These are phyloP conservation scores for Fabriciana adippe DNA, from an alignment of 2,888 invertebrate species.

Conservation along the genomic window DNA sequence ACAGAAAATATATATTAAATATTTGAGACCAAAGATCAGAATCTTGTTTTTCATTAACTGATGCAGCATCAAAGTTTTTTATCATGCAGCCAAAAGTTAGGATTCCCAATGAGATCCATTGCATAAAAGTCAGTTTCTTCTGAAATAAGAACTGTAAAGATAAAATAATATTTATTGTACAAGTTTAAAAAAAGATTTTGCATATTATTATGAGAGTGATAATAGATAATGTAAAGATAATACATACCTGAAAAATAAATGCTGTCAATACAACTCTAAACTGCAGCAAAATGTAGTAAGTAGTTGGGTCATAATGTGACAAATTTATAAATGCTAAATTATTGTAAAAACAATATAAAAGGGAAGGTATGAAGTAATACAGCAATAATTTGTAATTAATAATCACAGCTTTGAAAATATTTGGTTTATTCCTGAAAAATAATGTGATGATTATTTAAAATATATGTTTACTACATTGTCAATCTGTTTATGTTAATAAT, in stretches of 20 bases:
- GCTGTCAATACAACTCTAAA: slow-evolving; percentile 96
- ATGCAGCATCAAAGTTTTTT: slow-evolving; percentile 87
- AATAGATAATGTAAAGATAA: slow-evolving; percentile 3
- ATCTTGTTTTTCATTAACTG: slow-evolving; percentile 58
- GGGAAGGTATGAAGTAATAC: slow-evolving; percentile 94
- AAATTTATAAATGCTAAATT: slow-evolving; percentile 96
- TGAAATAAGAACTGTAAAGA: slow-evolving; percentile 90
- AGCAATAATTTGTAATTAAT: slow-evolving; percentile 86
- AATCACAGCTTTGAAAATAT: slow-evolving; percentile 80
- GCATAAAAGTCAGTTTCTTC: slow-evolving; percentile 88
- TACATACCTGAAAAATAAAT: slow-evolving; percentile 91
- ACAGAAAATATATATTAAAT: slow-evolving; percentile 83
- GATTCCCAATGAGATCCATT: slow-evolving; percentile 94
- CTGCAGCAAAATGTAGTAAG: slow-evolving; percentile 94
- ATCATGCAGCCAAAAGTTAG: slow-evolving; percentile 95
- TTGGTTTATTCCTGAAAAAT: slow-evolving; percentile 83
- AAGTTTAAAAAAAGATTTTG: background rate
- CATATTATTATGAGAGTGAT: background rate
- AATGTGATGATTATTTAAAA: slow-evolving; percentile 18
- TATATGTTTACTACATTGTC: no score
- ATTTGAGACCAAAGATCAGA: slow-evolving; percentile 63
- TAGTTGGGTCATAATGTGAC: slow-evolving; percentile 95
- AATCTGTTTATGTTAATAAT: no score
- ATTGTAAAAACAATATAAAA: slow-evolving; percentile 96
- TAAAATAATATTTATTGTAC: background rate